These are phyloP conservation scores for Mormyrops boulengeri DNA, from an alignment of 2,797 vertebrate species.

Conservation along the genomic window DNA sequence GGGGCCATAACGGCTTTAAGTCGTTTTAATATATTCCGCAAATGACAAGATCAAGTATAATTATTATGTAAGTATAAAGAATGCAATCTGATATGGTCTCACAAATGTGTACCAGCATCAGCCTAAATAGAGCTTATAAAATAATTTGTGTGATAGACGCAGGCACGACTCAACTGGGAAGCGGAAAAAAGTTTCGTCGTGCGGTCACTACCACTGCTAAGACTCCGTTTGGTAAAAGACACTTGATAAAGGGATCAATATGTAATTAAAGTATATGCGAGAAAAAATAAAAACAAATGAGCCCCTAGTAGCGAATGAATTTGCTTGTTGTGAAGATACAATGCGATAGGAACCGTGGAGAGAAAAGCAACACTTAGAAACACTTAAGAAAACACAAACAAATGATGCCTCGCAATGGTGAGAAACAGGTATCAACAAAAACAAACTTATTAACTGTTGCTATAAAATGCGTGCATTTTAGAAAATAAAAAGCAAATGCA, in stretches of 20 bases:
- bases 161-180: slow-evolving; percentile 2
- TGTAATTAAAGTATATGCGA: slow-evolving; percentile 6
- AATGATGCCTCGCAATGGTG: not conserved
- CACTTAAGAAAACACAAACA: not conserved
- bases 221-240: not conserved
- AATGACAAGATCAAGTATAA: not conserved
- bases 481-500: not conserved
- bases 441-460: not conserved
- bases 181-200: slow-evolving; percentile 15
- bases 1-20: not conserved
- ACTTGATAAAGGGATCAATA: slow-evolving; percentile 11
- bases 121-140: not conserved
- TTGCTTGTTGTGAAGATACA: not conserved
- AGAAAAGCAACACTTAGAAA: not conserved
- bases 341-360: not conserved
- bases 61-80: slow-evolving; percentile 13
- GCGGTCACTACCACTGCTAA: not conserved
- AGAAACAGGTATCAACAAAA: not conserved
- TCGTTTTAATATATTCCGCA: not conserved
- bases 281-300: not conserved
- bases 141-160: not conserved
- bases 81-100: not conserved
- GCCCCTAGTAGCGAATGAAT: not conserved
- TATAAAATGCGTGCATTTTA: not conserved
- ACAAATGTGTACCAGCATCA: not conserved